A percentile compares a stretch with the other conserved stretches of the same genome.
These are phyloP conservation scores for Megaustenia siamemsis DNA, from an alignment of 2,888 invertebrate species.

Conservation along the genomic window DNA sequence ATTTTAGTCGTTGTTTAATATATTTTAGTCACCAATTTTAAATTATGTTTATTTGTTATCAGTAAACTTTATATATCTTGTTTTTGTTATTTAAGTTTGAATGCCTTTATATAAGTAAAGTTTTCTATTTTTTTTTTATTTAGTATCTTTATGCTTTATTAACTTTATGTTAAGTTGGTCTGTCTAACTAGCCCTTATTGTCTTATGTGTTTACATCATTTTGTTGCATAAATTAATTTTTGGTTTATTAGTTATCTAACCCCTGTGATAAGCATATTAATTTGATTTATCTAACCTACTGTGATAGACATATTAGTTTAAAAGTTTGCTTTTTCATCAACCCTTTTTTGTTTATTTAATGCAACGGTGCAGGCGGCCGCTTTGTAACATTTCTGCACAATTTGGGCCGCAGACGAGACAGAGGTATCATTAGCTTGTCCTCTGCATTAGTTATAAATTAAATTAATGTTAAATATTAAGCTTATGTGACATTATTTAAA, in stretches of 20 bases:
- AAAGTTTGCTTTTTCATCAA: neutral
- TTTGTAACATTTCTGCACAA: constrained; percentile 59
- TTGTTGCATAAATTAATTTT: neutral
- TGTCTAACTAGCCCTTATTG: too few relatives aligned
- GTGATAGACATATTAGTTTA: neutral
- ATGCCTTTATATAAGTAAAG: too few relatives aligned
- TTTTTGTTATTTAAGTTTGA: too few relatives aligned
- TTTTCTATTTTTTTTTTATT: too few relatives aligned
- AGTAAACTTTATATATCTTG: too few relatives aligned
- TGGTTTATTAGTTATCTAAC: neutral
- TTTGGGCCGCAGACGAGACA: constrained; percentile 54
- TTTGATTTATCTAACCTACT: neutral
- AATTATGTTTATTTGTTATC: too few relatives aligned
- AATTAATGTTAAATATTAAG: neutral
- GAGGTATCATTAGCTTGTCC: constrained; percentile 55
- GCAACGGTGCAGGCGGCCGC: constrained; percentile 56
- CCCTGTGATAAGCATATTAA: neutral
- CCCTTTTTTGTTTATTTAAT: constrained; percentile 34
- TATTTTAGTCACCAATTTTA: too few relatives aligned
- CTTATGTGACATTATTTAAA: neutral
- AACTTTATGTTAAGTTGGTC: too few relatives aligned
- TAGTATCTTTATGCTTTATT: too few relatives aligned
- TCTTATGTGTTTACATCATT: too few relatives aligned
- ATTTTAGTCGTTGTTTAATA: too few relatives aligned
- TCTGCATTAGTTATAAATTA: neutral